phyloP scores from a whole-genome alignment of 2,888 invertebrate species.

The Drosophila neonasuta region DNA sequence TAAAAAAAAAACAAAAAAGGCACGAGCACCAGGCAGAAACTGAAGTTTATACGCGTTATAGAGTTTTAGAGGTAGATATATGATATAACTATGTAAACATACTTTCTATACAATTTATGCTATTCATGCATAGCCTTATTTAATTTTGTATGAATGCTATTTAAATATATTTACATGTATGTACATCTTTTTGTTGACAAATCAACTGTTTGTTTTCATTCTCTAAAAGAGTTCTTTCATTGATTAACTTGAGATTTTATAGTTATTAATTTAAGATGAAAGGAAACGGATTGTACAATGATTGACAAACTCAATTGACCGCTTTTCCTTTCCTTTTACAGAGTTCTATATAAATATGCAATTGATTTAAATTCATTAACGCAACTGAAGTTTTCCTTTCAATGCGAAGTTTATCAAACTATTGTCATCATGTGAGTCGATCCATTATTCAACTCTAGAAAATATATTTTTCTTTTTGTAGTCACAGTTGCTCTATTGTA shows the following conservation, averaged over 20 bases:
- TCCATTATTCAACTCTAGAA: too few relatives aligned
- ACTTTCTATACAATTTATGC: conserved; percentile 1
- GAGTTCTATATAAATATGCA: too few relatives aligned
- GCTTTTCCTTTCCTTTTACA: too few relatives aligned
- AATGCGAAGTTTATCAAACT: too few relatives aligned
- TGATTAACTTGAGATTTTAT: not conserved
- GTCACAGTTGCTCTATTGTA: too few relatives aligned
- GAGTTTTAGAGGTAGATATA: conserved; percentile 34
- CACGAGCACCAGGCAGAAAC: conserved; percentile 26
- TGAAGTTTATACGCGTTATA: conserved; percentile 43
- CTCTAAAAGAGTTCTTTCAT: conserved; percentile 1
- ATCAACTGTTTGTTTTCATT: not conserved
- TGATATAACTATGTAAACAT: conserved; percentile 36
- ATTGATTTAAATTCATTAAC: too few relatives aligned
- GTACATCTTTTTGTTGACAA: conserved; percentile 45
- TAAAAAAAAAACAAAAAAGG: conserved; percentile 2
- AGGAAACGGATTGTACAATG: too few relatives aligned
- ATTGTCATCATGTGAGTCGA: too few relatives aligned
- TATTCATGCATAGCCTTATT: conserved; percentile 8
- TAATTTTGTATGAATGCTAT: conserved; percentile 48
- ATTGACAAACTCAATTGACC: too few relatives aligned
- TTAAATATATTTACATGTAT: conserved; percentile 65
- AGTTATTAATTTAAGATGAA: too few relatives aligned
- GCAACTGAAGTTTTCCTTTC: too few relatives aligned
- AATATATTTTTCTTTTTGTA: too few relatives aligned